Conservation (phyloP, 2,113 vertebrate species). For the Malurus melanocephalus region DNA sequence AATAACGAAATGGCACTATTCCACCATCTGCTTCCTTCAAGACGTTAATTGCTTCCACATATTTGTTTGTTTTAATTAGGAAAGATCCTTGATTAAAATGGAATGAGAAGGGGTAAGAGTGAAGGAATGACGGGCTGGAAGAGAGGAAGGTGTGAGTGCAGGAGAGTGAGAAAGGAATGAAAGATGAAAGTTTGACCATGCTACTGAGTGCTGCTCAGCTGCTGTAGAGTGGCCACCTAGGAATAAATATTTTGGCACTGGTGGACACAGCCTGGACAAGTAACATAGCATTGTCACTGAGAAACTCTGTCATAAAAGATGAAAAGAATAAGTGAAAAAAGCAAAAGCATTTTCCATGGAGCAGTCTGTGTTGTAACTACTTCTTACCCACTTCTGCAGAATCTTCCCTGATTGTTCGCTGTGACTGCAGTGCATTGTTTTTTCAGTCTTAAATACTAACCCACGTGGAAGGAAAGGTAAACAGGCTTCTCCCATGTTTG, state of each 20-base stretch:
- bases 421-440: not conserved
- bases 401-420: not conserved
- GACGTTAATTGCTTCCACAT: conserved; percentile 76
- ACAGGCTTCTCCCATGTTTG: not conserved
- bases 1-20: conserved; percentile 70
- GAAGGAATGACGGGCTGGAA: conserved; percentile 23
- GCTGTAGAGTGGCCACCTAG: not conserved
- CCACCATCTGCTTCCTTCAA: conserved; percentile 75
- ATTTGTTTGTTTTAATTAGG: conserved; percentile 82
- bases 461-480: not conserved
- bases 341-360: not conserved
- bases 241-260: not conserved
- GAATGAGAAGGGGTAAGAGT: conserved; percentile 45
- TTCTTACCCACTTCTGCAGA: not conserved
- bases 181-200: not conserved
- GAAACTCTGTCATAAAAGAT: not conserved
- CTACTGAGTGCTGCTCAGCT: not conserved
- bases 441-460: not conserved
- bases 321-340: not conserved
- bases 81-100: conserved; percentile 71
- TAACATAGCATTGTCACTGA: not conserved
- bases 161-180: not conserved
- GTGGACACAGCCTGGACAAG: not conserved
- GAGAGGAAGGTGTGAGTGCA: not conserved
- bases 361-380: not conserved